phyloP scores from a whole-genome alignment of 1,140 invertebrate genomes.

The Halesus radiatus region DNA sequence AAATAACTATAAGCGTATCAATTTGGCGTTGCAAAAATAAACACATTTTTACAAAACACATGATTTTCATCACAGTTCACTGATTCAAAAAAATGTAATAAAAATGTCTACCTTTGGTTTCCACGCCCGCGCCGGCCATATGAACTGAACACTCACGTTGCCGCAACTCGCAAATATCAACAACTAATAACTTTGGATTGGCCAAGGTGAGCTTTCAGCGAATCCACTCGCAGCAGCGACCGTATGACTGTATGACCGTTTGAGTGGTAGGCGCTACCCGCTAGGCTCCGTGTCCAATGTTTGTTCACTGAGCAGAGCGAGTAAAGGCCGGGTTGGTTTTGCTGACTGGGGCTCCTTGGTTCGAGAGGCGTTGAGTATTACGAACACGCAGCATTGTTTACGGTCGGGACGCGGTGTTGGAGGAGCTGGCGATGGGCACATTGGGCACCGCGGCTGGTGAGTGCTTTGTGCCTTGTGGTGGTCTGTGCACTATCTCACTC shows the following conservation, averaged over 20 bases:
- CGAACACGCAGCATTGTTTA: conserved; percentile 28
- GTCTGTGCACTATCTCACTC: conserved; percentile 26
- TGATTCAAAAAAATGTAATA: not conserved
- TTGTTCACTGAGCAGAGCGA: no score
- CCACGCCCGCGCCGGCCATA: not conserved
- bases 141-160: no score
- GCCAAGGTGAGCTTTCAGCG: conserved; percentile 5
- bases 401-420: not conserved
- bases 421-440: conserved; percentile 3
- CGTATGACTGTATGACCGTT: no score
- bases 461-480: not conserved
- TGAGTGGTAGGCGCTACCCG: no score
- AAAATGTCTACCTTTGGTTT: conserved; percentile 5
- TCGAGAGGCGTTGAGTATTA: not conserved
- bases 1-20: no score
- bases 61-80: not conserved
- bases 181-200: not conserved
- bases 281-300: no score
- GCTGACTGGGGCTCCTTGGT: no score
- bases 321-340: no score
- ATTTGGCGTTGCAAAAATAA: no score
- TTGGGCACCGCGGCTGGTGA: not conserved
- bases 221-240: no score
- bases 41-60: not conserved
- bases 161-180: no score